These are phyloP conservation scores for Leptodactylus fallax DNA, from an alignment of 2,797 vertebrate species.

Conservation along the genomic window DNA sequence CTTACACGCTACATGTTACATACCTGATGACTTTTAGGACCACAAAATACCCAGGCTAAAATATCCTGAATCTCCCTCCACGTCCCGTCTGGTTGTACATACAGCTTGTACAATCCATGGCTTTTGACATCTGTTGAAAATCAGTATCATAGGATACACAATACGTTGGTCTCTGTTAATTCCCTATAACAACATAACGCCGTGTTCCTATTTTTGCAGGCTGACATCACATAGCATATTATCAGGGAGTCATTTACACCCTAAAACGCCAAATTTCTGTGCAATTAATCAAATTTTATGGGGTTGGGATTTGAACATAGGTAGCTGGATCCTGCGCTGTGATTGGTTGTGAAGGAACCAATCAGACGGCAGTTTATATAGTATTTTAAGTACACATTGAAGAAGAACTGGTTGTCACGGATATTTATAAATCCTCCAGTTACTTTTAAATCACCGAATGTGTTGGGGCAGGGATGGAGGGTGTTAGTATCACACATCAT, in stretches of 20 bases:
- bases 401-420: too few species aligned
- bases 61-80: not conserved
- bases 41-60: not conserved
- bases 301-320: not conserved
- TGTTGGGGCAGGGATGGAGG: too few species aligned
- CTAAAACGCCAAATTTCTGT: not conserved
- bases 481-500: too few species aligned
- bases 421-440: too few species aligned
- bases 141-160: too few species aligned
- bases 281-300: not conserved
- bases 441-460: too few species aligned
- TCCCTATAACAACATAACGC: too few species aligned
- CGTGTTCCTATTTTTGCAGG: not conserved
- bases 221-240: not conserved
- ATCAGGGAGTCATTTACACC: not conserved
- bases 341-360: constrained; percentile 12
- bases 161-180: too few species aligned
- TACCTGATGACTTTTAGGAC: not conserved
- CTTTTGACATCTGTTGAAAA: not conserved
- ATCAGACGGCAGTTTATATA: not conserved
- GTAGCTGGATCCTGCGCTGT: not conserved
- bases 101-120: too few species aligned
- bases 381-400: not conserved
- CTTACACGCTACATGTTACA: not conserved
- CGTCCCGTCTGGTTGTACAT: not conserved